These are phyloP conservation scores for Callospermophilus lateralis DNA, from an alignment of 2,113 vertebrate genomes.

Conservation along the genomic window DNA sequence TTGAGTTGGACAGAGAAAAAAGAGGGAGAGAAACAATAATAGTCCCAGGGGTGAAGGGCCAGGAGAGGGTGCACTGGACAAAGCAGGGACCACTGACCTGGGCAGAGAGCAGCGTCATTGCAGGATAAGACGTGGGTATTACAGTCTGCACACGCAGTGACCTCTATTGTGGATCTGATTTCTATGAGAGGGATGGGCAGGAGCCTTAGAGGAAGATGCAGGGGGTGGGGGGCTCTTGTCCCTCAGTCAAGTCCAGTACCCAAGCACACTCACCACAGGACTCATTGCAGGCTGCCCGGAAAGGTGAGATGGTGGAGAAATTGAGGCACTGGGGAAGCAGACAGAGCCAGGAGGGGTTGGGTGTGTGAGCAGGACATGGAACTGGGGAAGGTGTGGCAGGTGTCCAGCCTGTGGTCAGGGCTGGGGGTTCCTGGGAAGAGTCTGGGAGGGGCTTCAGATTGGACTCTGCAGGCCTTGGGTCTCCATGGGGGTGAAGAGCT, in stretches of 20 bases:
- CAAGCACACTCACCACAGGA: conserved; percentile 70
- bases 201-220: background rate
- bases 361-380: background rate
- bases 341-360: background rate
- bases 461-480: background rate
- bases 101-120: conserved; percentile 62
- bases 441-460: rapidly evolving
- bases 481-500: too few relatives aligned
- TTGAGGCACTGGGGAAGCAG: conserved; percentile 31
- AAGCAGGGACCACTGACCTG: conserved; percentile 35
- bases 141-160: conserved; percentile 60
- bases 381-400: background rate
- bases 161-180: background rate
- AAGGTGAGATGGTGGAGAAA: conserved; percentile 61
- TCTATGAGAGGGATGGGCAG: background rate
- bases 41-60: too few relatives aligned
- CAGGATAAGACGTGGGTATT: conserved; percentile 56
- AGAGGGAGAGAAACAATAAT: background rate
- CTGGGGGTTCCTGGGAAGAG: background rate
- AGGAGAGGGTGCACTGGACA: rapidly evolving
- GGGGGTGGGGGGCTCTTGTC: background rate
- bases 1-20: background rate
- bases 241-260: background rate
- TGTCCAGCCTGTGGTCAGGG: background rate
- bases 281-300: conserved; percentile 66